Base-by-base conservation (phyloP, 2,888 invertebrate genomes). In the Hermaeophaga mercurialis region DNA sequence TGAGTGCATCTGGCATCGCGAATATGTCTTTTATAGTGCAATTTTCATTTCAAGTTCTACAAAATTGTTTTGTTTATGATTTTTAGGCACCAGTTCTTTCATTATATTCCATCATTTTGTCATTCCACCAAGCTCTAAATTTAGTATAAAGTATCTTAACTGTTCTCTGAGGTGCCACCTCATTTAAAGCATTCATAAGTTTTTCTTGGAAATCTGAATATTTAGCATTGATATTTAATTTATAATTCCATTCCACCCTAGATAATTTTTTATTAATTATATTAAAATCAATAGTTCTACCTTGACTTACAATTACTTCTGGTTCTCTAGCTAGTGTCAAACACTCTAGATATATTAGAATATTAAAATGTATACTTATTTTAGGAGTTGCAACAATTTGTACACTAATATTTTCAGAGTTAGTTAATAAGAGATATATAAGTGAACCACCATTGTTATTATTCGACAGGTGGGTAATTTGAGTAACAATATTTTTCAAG, bases 391-490 rank as follows among this genome's bases (percentile, higher is more conserved):
- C n/a, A n/a, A n/a, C n/a, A n/a, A n/a, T n/a, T n/a, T n/a, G n/a
- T n/a, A n/a, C n/a, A n/a, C n/a, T n/a, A n/a, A n/a, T n/a, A n/a
- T n/a, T n/a, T n/a, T n/a, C n/a, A n/a, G 38, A 38, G 14, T 38
- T 38, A 9, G 38, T 38, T 12, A 38, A 38, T 4, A 38, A 12
- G 4, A 38, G 38, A 14, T 38, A 12, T 38, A 38, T 38, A 38
- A 38, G 6, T 38, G 38, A 38, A 12, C 38, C 38, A 38, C 38
- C 38, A n/a, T 38, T 38, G n/a, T 38, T 18, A 18, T 38, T 38
- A 38, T 38, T 38, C 4, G n/a, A n/a, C n/a, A n/a, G n/a, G n/a
- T n/a, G n/a, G n/a, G n/a, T n/a, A n/a, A n/a, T n/a, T n/a, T n/a
- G 14, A 38, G 6, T 12, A n/a, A 38, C 38, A 9, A 38, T 38